Evolutionary conservation across 1,140 invertebrate genomes (phyloP), one percentile per base, ranked within the genome.

Genomic region (Rhynchophorus ferrugineus): DNA sequence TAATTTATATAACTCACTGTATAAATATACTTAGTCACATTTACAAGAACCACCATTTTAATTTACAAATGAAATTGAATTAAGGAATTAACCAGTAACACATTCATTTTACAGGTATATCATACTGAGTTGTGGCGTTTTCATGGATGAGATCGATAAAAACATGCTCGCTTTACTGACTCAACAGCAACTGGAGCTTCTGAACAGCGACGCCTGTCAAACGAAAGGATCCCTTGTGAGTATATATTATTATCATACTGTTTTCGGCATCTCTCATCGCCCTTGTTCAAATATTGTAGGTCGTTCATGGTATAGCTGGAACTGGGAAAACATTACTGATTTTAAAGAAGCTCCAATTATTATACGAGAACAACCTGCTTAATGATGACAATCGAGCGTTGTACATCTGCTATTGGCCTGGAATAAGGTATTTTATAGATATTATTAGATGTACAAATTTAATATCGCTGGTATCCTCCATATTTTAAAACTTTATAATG

Each of bases 381-480:
- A 61, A 69, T 54, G 51, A 60, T 14, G 41, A 65, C 3, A 67
- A 68, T 38, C 51, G 65, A 38, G 67, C 67, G 14, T 46, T 70
- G 1, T 68, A 68, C 24, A 63, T 70, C 42, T 70, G 66, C 43
- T 70, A 69, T 53, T 70, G 69, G 69, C 69, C 68, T 11, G 69
- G 69, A 35, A 68, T 69, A 13, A 60, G 63, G 68, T 69, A 60
- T 51, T n/a, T n/a, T n/a, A n/a, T n/a, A n/a, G n/a, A 42, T 17
- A 24, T n/a, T 33, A 34, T 24, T 5, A 41, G 33, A 3, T 34
- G 17, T 29, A 41, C 21, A 38, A 35, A 49, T 16, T 24, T 36
- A 13, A 36, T 36, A 6, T 13, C n/a, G 16, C n/a, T 36, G 35
- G 3, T 14, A 36, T 36, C n/a, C n/a, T n/a, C n/a, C n/a, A n/a